A percentile compares a stretch with the other conserved stretches of the same genome.
phyloP scores from a whole-genome alignment of 2,113 vertebrate species.

The Triplophysa siluroides region DNA sequence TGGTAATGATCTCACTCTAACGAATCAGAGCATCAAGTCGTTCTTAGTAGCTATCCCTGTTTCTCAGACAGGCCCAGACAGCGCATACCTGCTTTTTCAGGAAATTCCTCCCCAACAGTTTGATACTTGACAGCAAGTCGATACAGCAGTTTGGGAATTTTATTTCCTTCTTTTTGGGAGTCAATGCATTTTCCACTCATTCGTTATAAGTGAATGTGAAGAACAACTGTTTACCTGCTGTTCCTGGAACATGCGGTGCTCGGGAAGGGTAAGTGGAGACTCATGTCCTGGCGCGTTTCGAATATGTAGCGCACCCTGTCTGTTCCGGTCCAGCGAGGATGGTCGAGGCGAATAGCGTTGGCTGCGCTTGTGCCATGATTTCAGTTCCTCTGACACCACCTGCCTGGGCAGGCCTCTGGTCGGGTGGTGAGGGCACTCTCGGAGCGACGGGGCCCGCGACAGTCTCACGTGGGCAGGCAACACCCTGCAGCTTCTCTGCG shows the following conservation, averaged over 20 bases:
- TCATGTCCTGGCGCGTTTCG: constrained; percentile 62
- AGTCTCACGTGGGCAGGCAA: constrained; percentile 69
- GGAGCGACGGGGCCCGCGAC: constrained; percentile 72
- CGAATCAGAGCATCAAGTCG: neutral
- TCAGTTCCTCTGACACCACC: constrained; percentile 79
- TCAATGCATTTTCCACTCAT: constrained; percentile 3
- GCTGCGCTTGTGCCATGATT: constrained; percentile 82
- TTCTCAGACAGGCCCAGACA: constrained; percentile 47
- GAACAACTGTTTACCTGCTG: constrained; percentile 67
- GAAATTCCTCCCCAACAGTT: constrained; percentile 40
- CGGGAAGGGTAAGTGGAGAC: constrained; percentile 51
- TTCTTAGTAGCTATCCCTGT: neutral
- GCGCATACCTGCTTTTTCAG: constrained; percentile 4
- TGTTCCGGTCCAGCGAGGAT: constrained; percentile 81
- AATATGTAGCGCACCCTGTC: constrained; percentile 77
- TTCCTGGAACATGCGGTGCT: constrained; percentile 60
- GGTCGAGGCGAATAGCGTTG: constrained; percentile 73
- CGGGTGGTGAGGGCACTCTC: constrained; percentile 69
- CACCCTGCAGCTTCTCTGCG: constrained; percentile 62
- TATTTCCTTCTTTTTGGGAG: neutral
- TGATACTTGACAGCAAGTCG: constrained; percentile 36
- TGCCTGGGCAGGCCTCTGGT: constrained; percentile 69
- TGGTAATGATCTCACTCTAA: constrained; percentile 22
- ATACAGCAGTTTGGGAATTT: neutral
- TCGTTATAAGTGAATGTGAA: constrained; percentile 1